phyloP scores from a whole-genome alignment of 2,888 invertebrate genomes.

The Cecidostiba fungosa region DNA sequence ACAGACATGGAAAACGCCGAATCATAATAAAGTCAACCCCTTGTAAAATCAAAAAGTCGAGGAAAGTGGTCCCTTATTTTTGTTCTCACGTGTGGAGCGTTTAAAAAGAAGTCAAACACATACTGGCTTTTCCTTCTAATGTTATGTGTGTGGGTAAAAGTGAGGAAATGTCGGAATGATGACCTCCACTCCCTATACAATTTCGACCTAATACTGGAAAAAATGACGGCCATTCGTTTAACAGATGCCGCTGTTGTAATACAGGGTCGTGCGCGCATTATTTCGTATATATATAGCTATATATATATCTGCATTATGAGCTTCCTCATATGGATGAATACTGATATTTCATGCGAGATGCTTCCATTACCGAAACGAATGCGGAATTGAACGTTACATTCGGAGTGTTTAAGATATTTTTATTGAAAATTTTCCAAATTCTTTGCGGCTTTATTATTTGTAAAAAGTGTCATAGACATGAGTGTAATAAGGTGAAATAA shows the following conservation, averaged over 20 bases:
- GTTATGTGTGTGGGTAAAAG: not conserved
- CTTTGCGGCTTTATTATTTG: too few relatives aligned
- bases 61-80: not conserved
- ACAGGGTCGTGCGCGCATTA: not conserved
- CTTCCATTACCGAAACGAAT: not conserved
- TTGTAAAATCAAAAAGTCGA: constrained; percentile 1
- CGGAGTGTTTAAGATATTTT: not conserved
- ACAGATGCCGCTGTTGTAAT: not conserved
- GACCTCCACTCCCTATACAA: not conserved
- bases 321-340: not conserved
- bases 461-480: too few relatives aligned
- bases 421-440: too few relatives aligned
- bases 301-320: not conserved
- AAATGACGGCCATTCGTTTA: constrained; percentile 5
- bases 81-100: not conserved
- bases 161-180: not conserved
- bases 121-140: not conserved
- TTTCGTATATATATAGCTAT: too few relatives aligned
- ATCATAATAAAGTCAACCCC: not conserved
- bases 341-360: not conserved
- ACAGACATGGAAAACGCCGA: not conserved
- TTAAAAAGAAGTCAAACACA: constrained; percentile 3
- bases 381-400: too few relatives aligned
- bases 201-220: not conserved
- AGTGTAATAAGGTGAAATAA: too few relatives aligned